phyloP scores from a whole-genome alignment of 2,888 invertebrate species.

The Lumbricus terrestris region DNA sequence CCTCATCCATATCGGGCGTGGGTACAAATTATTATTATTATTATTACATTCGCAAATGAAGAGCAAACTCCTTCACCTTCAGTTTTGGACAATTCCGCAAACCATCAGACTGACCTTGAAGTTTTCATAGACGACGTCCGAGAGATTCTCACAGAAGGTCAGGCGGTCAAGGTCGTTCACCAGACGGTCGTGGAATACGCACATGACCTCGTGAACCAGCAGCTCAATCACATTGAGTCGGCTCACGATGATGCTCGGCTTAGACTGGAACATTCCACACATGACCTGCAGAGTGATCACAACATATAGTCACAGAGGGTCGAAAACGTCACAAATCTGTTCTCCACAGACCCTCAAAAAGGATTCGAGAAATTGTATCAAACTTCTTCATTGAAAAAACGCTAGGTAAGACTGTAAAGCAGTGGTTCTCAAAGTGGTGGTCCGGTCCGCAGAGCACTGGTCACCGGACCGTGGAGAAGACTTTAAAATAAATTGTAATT shows the following conservation, averaged over 20 bases:
- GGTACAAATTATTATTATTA: no score
- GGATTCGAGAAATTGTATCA: neutral
- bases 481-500: no score
- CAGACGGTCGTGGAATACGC: constrained; percentile 58
- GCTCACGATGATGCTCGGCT: constrained; percentile 52
- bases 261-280: constrained; percentile 56
- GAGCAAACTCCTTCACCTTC: neutral
- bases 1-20: no score
- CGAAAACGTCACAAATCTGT: neutral
- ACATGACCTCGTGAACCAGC: constrained; percentile 57
- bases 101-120: constrained; percentile 54
- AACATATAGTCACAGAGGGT: neutral
- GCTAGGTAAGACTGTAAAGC: no score
- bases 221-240: constrained; percentile 55
- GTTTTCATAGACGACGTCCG: constrained; percentile 56
- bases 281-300: constrained; percentile 47
- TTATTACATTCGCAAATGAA: neutral
- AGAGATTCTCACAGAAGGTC: constrained; percentile 52
- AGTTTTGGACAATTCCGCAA: neutral
- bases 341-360: neutral
- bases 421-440: no score
- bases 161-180: constrained; percentile 48
- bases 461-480: no score
- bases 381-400: neutral
- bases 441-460: no score